phyloP scores from a whole-genome alignment of 2,113 vertebrate species.

The Gorsachius goisagi region DNA sequence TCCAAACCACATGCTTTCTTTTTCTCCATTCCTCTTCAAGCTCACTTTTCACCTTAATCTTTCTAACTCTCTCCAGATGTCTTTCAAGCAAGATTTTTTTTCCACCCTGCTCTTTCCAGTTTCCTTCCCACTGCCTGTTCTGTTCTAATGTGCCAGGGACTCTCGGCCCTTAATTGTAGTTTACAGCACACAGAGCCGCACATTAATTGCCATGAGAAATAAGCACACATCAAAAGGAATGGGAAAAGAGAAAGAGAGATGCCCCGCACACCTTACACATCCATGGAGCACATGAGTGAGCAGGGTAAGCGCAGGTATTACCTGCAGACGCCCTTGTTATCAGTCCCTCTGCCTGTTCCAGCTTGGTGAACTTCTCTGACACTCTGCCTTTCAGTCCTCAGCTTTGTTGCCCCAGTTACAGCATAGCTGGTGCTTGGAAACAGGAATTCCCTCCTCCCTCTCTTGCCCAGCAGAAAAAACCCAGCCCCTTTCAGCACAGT shows the following conservation, averaged over 20 bases:
- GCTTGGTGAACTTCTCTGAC: neutral
- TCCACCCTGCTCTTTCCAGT: neutral
- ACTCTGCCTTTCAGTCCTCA: neutral
- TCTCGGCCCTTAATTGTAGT: neutral
- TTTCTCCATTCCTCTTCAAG: neutral
- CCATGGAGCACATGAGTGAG: neutral
- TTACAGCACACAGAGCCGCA: neutral
- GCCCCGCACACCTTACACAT: neutral
- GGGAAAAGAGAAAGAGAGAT: neutral
- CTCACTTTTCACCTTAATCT: neutral
- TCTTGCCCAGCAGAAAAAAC: neutral
- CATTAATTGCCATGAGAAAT: neutral
- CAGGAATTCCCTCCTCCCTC: constrained; percentile 10
- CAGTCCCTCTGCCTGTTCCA: neutral
- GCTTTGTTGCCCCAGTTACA: constrained; percentile 26
- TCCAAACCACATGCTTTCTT: neutral
- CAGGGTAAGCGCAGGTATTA: neutral
- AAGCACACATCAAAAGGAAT: neutral
- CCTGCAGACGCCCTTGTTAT: neutral
- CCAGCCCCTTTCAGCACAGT: neutral
- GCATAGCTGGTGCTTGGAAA: constrained; percentile 39
- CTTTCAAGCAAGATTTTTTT: neutral
- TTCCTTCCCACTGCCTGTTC: neutral
- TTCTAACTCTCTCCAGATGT: neutral
- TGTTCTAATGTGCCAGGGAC: neutral